phyloP scores from a whole-genome alignment of 2,888 invertebrate genomes.

The Hyppa rectilinea region DNA sequence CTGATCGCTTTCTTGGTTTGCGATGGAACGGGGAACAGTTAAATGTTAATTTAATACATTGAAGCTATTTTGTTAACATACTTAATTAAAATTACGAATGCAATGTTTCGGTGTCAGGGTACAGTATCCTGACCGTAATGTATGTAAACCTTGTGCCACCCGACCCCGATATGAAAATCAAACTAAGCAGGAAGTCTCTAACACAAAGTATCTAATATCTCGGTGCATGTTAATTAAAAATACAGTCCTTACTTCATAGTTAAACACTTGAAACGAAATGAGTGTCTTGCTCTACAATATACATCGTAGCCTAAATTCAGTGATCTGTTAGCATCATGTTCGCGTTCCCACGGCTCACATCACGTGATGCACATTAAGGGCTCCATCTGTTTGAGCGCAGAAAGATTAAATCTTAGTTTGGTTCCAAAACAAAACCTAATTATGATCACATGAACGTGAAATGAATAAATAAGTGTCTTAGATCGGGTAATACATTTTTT shows the following conservation, averaged over 20 bases:
- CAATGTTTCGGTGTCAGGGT: conserved; percentile 17
- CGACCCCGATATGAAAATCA: conserved; percentile 14
- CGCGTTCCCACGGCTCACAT: neutral
- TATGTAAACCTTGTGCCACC: conserved; percentile 26
- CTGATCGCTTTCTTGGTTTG: neutral
- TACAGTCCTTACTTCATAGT: neutral
- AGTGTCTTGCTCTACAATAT: neutral
- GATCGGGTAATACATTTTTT: neutral
- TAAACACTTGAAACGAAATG: neutral
- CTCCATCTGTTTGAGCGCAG: neutral
- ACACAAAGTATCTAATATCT: neutral
- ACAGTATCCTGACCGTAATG: conserved; percentile 20
- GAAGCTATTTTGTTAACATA: neutral
- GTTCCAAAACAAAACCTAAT: neutral
- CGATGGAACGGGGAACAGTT: neutral
- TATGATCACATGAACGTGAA: neutral
- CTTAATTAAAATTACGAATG: conserved; percentile 16
- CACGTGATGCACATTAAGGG: neutral
- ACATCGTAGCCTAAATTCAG: neutral
- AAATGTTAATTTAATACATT: neutral
- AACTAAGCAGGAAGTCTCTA: conserved; percentile 14
- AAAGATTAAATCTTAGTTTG: neutral
- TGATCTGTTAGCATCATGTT: neutral
- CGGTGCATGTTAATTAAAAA: neutral
- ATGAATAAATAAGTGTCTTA: no score